phyloP scores from a whole-genome alignment of 2,797 vertebrate genomes.

The Myotis findleyi region DNA sequence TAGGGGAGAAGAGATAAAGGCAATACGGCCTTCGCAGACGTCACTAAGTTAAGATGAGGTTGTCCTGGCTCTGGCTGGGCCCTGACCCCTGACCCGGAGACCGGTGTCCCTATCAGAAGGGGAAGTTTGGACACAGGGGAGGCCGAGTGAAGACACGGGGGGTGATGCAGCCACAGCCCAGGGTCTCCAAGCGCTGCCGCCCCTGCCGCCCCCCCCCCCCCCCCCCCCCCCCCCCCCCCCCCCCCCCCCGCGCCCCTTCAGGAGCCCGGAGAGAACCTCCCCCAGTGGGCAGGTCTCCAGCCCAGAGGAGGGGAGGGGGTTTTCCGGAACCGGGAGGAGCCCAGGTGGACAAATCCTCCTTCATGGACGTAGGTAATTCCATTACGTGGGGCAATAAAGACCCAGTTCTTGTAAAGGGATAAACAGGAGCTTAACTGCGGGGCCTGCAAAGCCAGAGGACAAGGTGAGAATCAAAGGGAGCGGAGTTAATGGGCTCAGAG shows the following conservation, averaged over 20 bases:
- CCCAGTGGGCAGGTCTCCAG: neutral
- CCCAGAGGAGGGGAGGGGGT: neutral
- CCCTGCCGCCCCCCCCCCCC: rapidly evolving
- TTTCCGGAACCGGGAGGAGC: neutral
- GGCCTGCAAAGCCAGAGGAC: neutral
- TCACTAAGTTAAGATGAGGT: neutral
- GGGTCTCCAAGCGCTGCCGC: rapidly evolving
- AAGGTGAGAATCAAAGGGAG: neutral
- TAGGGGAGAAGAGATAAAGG: neutral
- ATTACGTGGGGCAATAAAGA: rapidly evolving
- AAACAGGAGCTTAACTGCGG: neutral
- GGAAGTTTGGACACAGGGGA: neutral
- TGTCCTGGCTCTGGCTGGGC: rapidly evolving
- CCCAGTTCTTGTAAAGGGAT: neutral
- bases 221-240: too few species aligned
- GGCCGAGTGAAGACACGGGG: rapidly evolving
- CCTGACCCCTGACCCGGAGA: too few species aligned
- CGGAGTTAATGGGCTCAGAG: rapidly evolving
- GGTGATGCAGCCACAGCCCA: neutral
- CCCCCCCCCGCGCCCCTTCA: too few species aligned
- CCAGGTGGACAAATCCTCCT: neutral
- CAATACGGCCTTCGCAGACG: neutral
- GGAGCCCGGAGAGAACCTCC: neutral
- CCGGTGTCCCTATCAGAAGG: neutral
- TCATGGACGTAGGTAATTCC: neutral